phyloP scores from a whole-genome alignment of 64 coral and sea anemone species.

The Montipora foliosa region DNA sequence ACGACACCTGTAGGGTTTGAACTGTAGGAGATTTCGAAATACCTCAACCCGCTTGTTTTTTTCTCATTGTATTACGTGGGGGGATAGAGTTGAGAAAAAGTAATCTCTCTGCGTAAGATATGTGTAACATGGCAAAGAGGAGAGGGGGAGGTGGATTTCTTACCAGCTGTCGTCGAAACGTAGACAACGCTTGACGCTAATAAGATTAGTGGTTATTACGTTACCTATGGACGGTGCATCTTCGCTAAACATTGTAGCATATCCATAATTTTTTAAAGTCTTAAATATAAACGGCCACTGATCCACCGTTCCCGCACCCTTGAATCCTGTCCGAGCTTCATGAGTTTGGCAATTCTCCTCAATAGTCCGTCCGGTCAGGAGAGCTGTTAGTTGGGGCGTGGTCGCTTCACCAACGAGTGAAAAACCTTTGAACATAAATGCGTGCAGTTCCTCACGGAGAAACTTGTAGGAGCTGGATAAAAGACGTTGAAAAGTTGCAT shows the following conservation, averaged over 20 bases:
- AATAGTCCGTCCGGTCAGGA: slow-evolving; percentile 82
- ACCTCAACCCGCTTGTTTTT: no score
- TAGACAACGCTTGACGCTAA: background rate
- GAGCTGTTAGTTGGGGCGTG: slow-evolving; percentile 85
- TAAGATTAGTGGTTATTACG: background rate
- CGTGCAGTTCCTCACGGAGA: slow-evolving; percentile 78
- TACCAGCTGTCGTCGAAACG: no score
- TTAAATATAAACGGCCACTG: slow-evolving; percentile 93
- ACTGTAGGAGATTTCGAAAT: no score
- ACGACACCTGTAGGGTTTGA: no score
- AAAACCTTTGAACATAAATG: slow-evolving; percentile 91
- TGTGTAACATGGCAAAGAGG: no score
- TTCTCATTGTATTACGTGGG: no score
- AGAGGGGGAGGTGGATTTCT: no score
- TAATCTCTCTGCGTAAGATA: no score
- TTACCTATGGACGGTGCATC: slow-evolving; percentile 84
- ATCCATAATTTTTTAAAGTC: slow-evolving; percentile 71
- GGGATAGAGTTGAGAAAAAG: no score
- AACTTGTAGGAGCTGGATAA: slow-evolving; percentile 78
- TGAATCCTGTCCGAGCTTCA: slow-evolving; percentile 73
- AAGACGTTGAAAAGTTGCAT: slow-evolving; percentile 81
- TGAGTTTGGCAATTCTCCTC: slow-evolving; percentile 78
- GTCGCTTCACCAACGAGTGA: slow-evolving; percentile 88
- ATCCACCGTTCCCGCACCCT: slow-evolving; percentile 57
- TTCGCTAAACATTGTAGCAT: slow-evolving; percentile 94